Evolutionary conservation across 1,140 invertebrate species (phyloP).

Genomic region (Drosophila navojoa): DNA sequence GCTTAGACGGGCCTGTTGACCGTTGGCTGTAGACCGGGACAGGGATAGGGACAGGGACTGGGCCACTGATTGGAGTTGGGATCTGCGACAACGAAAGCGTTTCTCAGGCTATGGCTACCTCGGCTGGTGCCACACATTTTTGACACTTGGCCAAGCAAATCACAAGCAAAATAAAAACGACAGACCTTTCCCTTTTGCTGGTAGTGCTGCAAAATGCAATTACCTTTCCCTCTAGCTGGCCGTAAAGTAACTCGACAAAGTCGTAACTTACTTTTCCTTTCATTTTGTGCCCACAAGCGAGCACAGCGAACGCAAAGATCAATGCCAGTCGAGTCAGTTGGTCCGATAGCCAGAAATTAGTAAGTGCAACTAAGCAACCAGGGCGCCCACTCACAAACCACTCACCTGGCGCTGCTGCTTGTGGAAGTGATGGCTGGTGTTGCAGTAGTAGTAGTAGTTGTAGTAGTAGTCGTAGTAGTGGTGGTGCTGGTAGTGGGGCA

Average conservation of each 20-base stretch:
- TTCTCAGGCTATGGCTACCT: conserved; percentile 21
- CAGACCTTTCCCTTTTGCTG: conserved; percentile 69
- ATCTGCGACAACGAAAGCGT: neutral
- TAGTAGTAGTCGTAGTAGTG: neutral
- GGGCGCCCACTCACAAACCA: conserved; percentile 68
- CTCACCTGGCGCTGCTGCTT: conserved; percentile 37
- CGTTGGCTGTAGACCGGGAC: neutral
- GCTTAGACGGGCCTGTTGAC: conserved; percentile 58
- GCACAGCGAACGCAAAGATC: conserved; percentile 66
- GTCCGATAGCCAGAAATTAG: conserved; percentile 70
- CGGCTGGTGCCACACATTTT: conserved; percentile 44
- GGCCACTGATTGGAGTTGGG: conserved; percentile 1
- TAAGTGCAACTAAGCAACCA: conserved; percentile 78
- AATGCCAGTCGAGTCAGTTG: conserved; percentile 67
- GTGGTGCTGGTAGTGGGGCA: conserved; percentile 1
- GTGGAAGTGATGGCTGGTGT: neutral
- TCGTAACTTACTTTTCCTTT: conserved; percentile 82
- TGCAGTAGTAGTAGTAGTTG: neutral
- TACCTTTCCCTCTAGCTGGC: conserved; percentile 73
- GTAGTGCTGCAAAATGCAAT: conserved; percentile 64
- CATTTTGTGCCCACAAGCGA: conserved; percentile 67
- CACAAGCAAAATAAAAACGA: conserved; percentile 40
- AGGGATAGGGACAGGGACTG: neutral
- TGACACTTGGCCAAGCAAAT: conserved; percentile 80
- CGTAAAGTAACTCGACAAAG: conserved; percentile 62